Evolutionary conservation across 1,140 invertebrate genomes (phyloP).

Genomic region (Euura saliciscinereae): DNA sequence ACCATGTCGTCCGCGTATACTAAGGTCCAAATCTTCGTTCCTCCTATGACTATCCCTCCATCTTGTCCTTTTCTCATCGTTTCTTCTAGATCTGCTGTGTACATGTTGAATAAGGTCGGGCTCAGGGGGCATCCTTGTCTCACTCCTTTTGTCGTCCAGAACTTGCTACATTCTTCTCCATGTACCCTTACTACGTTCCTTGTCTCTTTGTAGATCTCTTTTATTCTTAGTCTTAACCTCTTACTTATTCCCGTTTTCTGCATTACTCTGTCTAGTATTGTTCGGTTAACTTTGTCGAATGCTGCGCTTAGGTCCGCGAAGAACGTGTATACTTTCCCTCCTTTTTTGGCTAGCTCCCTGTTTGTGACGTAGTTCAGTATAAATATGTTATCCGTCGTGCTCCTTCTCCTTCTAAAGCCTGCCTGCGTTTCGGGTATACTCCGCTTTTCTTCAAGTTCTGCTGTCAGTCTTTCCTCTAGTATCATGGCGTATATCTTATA

Average conservation of each 20-base stretch:
- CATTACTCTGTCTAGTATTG: no score
- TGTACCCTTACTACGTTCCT: conserved; percentile 9
- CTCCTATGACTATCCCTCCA: conserved; percentile 12
- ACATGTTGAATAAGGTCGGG: conserved; percentile 17
- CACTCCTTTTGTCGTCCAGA: conserved; percentile 19
- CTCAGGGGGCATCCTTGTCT: conserved; percentile 21
- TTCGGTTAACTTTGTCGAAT: no score
- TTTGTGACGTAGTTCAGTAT: no score
- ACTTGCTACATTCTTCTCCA: conserved; percentile 1
- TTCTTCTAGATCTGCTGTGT: background rate
- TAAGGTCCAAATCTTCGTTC: conserved; percentile 8
- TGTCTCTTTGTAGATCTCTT: conserved; percentile 17
- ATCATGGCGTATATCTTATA: background rate
- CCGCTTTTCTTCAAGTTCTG: no score
- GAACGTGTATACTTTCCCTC: no score
- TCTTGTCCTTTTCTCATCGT: background rate
- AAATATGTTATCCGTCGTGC: no score
- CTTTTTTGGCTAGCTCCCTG: no score
- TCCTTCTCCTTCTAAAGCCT: no score
- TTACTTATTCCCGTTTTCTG: no score
- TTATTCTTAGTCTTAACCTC: background rate
- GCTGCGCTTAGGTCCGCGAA: no score
- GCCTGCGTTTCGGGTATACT: no score
- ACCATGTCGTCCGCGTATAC: conserved; percentile 21
- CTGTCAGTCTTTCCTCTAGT: no score